These are phyloP conservation scores for Xanthia icteritia DNA, from an alignment of 2,888 invertebrate genomes.

Conservation along the genomic window DNA sequence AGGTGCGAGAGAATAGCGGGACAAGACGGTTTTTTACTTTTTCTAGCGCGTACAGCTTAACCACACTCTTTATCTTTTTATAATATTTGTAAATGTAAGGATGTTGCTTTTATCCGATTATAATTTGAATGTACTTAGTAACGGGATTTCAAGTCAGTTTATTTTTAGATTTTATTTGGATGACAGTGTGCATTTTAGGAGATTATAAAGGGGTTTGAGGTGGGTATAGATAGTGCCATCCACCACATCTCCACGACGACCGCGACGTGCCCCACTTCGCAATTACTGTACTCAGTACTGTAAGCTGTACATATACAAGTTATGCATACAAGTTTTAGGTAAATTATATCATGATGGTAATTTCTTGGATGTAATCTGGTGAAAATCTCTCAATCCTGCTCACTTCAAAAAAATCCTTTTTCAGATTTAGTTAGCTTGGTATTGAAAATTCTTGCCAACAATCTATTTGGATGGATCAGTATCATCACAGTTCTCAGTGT, in stretches of 20 bases:
- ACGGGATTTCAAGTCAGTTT: constrained; percentile 15
- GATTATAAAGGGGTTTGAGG: constrained; percentile 5
- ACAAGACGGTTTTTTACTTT: constrained; percentile 28
- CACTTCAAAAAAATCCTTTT: not conserved
- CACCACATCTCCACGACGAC: too few relatives aligned
- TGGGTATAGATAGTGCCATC: not conserved
- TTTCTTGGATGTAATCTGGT: not conserved
- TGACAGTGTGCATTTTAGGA: not conserved
- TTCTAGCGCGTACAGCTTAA: constrained; percentile 30
- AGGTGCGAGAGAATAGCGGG: constrained; percentile 51
- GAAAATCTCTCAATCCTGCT: not conserved
- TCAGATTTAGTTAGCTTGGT: not conserved
- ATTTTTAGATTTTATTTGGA: constrained; percentile 4
- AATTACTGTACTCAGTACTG: too few relatives aligned
- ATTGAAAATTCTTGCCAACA: not conserved
- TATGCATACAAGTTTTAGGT: too few relatives aligned
- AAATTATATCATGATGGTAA: too few relatives aligned
- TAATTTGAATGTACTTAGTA: constrained; percentile 43
- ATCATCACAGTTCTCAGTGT: not conserved
- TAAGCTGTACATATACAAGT: too few relatives aligned
- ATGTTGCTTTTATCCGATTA: constrained; percentile 54
- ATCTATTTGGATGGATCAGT: not conserved
- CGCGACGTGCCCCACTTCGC: too few relatives aligned
- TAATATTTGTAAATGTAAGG: constrained; percentile 40
- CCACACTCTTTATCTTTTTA: constrained; percentile 33